Conservation (phyloP, 2,113 vertebrate genomes). For the Plestiodon gilberti region DNA sequence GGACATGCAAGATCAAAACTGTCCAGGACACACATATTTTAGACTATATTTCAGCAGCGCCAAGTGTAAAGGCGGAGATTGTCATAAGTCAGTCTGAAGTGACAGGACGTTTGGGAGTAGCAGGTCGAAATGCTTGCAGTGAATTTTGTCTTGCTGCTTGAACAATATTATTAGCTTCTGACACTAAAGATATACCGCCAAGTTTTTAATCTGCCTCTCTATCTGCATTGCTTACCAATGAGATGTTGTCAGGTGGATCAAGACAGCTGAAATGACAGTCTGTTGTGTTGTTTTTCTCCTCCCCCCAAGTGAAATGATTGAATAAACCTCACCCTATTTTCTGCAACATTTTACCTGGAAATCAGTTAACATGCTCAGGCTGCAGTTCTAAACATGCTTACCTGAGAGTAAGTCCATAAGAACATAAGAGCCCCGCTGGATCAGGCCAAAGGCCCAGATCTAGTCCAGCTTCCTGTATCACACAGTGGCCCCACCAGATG, state of each 20-base stretch:
- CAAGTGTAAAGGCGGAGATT: neutral
- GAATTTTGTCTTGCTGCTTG: neutral
- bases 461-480: too few relatives aligned
- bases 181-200: conserved; percentile 6
- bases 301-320: conserved; percentile 14
- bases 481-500: too few relatives aligned
- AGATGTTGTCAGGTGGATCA: neutral
- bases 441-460: too few relatives aligned
- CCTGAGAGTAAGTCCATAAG: too few relatives aligned
- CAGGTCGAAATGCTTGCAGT: neutral
- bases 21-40: neutral
- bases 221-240: conserved; percentile 16
- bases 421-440: too few relatives aligned
- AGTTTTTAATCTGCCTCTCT: conserved; percentile 18
- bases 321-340: neutral
- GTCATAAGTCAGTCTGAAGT: conserved; percentile 13
- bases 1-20: neutral
- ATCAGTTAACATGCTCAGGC: neutral
- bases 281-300: neutral
- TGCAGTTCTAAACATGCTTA: too few relatives aligned
- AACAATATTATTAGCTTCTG: conserved; percentile 25
- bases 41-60: neutral
- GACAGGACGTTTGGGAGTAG: neutral
- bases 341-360: conserved; percentile 7
- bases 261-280: neutral